Percentiles rank a stretch among this genome's conserved stretches.
Conservation (phyloP, 2,888 invertebrate species). For the Tinea pellionella region DNA sequence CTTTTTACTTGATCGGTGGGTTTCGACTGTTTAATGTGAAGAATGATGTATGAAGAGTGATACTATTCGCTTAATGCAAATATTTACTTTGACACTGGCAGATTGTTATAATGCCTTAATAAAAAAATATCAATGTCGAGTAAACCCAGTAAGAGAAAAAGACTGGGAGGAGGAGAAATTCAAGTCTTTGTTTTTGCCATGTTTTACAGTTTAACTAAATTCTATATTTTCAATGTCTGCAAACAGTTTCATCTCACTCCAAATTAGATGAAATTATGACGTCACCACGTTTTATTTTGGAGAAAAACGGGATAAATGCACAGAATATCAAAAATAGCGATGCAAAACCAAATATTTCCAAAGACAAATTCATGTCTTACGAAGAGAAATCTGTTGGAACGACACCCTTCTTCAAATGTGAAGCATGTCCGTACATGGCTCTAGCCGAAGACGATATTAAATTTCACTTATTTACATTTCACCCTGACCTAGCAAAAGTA, state of each 20-base stretch:
- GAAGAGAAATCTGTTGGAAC: slow-evolving; percentile 61
- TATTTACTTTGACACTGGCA: too few relatives aligned
- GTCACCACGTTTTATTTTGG: background rate
- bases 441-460: slow-evolving; percentile 64
- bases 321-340: slow-evolving; percentile 11
- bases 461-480: slow-evolving; percentile 60
- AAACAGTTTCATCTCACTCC: background rate
- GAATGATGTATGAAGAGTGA: too few relatives aligned
- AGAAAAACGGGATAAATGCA: too few relatives aligned
- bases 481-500: slow-evolving; percentile 57
- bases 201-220: background rate
- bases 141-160: too few relatives aligned
- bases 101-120: too few relatives aligned
- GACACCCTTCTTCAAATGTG: slow-evolving; percentile 64
- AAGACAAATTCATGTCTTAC: slow-evolving; percentile 58
- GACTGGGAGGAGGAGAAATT: too few relatives aligned
- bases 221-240: background rate
- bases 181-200: background rate
- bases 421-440: slow-evolving; percentile 66
- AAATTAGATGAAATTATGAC: background rate
- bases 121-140: too few relatives aligned
- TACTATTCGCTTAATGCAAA: too few relatives aligned
- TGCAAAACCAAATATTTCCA: slow-evolving; percentile 24
- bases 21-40: too few relatives aligned
- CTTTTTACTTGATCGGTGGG: too few relatives aligned